These are phyloP conservation scores for Enhydra lutris DNA, from an alignment of 2,113 vertebrate species.

Conservation along the genomic window DNA sequence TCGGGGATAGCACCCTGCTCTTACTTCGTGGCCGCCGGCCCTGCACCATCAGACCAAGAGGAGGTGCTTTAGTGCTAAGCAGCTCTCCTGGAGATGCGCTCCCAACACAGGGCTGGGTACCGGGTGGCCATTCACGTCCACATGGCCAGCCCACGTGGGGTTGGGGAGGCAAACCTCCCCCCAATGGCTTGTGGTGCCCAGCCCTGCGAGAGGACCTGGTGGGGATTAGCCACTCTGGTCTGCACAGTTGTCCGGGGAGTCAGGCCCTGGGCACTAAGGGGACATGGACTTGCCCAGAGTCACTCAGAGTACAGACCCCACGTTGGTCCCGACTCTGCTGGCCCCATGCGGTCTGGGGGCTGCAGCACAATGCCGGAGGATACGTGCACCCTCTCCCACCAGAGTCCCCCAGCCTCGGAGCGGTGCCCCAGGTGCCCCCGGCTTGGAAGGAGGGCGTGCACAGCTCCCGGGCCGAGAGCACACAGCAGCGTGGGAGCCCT, in stretches of 20 bases:
- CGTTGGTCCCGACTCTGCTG: rapidly evolving
- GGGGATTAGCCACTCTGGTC: not conserved
- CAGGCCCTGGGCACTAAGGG: not conserved
- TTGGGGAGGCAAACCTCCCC: not conserved
- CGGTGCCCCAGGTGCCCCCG: not conserved
- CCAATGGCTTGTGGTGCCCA: rapidly evolving
- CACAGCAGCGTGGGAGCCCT: not conserved
- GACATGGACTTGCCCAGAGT: not conserved
- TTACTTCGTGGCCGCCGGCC: not conserved
- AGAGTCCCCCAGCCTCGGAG: not conserved
- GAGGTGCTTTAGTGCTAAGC: not conserved
- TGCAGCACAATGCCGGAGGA: rapidly evolving
- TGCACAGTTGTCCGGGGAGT: not conserved
- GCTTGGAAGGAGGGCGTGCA: not conserved
- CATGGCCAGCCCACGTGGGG: not conserved
- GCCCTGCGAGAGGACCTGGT: no score
- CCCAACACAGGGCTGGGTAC: not conserved
- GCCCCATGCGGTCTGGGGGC: rapidly evolving
- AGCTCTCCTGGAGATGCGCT: not conserved
- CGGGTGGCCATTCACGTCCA: not conserved
- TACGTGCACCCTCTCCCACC: rapidly evolving
- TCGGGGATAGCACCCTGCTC: not conserved
- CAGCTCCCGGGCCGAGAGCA: no score
- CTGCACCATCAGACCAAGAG: not conserved
- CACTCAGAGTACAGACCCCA: not conserved